Evolutionary conservation across 2,888 invertebrate genomes (phyloP).

Genomic region (Ophonus ardosiacus): DNA sequence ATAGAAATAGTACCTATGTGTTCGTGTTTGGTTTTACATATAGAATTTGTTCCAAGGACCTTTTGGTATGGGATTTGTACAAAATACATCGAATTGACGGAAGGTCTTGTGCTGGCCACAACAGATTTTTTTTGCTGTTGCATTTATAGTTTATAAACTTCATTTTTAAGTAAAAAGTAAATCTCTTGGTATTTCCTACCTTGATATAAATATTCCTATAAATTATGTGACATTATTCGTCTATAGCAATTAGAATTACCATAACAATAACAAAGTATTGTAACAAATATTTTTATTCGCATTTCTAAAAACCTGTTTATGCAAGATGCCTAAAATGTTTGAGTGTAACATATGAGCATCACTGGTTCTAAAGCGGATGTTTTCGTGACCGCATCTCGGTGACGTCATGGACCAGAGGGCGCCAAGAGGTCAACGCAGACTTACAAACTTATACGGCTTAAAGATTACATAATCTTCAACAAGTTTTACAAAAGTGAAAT

Average conservation of each 20-base stretch:
- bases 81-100: no score
- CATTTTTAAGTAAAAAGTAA: no score
- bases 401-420: constrained; percentile 38
- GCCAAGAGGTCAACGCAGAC: constrained; percentile 15
- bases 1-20: no score
- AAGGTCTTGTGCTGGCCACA: no score
- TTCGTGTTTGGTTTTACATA: no score
- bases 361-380: constrained; percentile 35
- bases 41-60: no score
- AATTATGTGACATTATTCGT: neutral
- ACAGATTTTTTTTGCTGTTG: no score
- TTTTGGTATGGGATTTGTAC: no score
- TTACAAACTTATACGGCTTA: neutral
- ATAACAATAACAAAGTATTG: neutral
- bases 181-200: no score
- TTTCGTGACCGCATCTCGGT: constrained; percentile 38
- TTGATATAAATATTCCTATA: neutral
- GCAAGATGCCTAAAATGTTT: constrained; percentile 13
- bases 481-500: neutral
- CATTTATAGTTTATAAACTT: no score
- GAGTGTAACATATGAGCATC: constrained; percentile 2
- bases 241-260: neutral
- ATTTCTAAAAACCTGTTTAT: constrained; percentile 6
- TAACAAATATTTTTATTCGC: neutral
- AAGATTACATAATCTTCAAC: constrained; percentile 5